Conservation (phyloP, 2,797 vertebrate species). For the Valencia hispanica region DNA sequence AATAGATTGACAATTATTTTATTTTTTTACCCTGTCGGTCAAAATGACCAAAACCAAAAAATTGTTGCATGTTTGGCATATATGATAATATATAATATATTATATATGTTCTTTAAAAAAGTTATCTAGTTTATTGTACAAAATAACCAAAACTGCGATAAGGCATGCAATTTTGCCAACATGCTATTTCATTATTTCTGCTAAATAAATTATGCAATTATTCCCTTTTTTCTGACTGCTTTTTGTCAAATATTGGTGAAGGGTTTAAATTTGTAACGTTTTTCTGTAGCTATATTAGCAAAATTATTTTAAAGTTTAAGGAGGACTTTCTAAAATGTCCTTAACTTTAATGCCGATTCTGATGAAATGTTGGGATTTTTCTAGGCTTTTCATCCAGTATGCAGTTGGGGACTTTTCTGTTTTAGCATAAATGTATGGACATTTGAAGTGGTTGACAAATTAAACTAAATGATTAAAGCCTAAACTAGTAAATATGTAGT, state of each 20-base stretch:
- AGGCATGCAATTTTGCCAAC: neutral
- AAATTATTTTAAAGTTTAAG: neutral
- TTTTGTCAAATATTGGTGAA: neutral
- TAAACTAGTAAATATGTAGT: neutral
- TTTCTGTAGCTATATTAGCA: neutral
- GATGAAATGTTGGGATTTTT: neutral
- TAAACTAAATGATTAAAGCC: neutral
- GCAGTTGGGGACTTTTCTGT: neutral
- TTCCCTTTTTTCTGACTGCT: neutral
- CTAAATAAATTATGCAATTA: neutral
- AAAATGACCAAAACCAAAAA: too few species aligned
- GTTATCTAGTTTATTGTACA: neutral
- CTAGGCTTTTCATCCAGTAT: neutral
- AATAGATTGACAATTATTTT: too few species aligned
- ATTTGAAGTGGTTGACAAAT: neutral
- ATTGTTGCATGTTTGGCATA: neutral
- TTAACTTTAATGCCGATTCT: neutral
- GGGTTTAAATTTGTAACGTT: neutral
- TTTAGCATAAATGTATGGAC: neutral
- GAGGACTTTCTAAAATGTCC: neutral
- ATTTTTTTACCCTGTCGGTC: too few species aligned
- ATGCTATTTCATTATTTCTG: neutral
- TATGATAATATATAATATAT: too few species aligned
- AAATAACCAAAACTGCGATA: neutral
- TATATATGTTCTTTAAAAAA: neutral